A percentile compares a stretch with the other conserved stretches of the same genome.
Conservation (phyloP, 2,113 vertebrate genomes). For the Rhinichthys klamathensis region DNA sequence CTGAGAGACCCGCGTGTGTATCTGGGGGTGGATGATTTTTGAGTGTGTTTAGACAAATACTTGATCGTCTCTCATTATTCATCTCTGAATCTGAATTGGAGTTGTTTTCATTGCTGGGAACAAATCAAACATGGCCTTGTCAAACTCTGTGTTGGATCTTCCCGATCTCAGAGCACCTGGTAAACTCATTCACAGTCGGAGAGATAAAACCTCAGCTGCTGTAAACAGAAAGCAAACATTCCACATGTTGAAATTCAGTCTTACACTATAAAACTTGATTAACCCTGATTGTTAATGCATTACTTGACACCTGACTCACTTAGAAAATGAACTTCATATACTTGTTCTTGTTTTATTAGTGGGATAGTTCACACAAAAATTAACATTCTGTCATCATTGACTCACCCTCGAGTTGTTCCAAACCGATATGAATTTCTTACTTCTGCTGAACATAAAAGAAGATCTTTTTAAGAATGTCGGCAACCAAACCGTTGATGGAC, state of each 20-base stretch:
- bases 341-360: too few relatives aligned
- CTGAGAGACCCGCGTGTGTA: background rate
- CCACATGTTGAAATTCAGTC: too few relatives aligned
- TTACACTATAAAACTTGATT: background rate
- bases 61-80: constrained; percentile 26
- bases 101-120: constrained; percentile 28
- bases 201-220: background rate
- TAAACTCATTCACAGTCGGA: constrained; percentile 22
- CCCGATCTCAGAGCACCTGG: constrained; percentile 25
- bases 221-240: constrained; percentile 4
- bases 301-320: too few relatives aligned
- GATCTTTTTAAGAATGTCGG: too few relatives aligned
- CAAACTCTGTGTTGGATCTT: background rate
- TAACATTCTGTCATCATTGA: too few relatives aligned
- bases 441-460: too few relatives aligned
- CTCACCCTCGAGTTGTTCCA: too few relatives aligned
- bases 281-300: background rate
- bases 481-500: too few relatives aligned
- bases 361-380: too few relatives aligned
- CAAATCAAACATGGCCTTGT: constrained; percentile 20
- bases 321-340: too few relatives aligned
- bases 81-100: constrained; percentile 20
- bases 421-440: too few relatives aligned
- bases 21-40: constrained; percentile 24
- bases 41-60: constrained; percentile 34